phyloP scores from a whole-genome alignment of 2,113 vertebrate genomes.

The Saccopteryx bilineata region DNA sequence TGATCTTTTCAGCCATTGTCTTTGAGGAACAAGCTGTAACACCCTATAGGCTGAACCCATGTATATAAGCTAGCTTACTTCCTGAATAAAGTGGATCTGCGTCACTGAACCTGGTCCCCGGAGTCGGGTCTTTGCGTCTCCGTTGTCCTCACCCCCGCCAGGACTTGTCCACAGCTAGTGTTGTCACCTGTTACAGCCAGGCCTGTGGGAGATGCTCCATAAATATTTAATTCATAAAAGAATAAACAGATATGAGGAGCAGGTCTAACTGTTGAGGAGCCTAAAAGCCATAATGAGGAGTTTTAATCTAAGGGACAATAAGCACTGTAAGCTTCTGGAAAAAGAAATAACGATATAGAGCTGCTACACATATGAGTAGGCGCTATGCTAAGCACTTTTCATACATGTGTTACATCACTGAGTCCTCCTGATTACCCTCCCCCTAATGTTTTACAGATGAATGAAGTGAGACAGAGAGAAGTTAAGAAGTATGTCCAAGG shows the following conservation, averaged over 20 bases:
- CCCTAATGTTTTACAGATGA: background rate
- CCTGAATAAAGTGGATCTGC: no score
- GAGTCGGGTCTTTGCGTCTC: no score
- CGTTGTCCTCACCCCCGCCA: no score
- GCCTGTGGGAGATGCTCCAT: background rate
- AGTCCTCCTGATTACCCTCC: background rate
- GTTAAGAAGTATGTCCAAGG: background rate
- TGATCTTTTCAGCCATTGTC: no score
- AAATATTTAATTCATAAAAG: background rate
- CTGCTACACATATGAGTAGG: background rate
- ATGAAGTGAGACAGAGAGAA: background rate
- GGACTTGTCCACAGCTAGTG: background rate
- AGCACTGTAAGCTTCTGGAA: background rate
- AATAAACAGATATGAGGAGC: background rate
- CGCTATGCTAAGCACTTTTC: background rate
- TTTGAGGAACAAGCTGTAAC: no score
- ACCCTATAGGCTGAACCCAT: no score
- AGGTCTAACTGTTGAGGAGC: background rate
- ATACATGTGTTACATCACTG: background rate
- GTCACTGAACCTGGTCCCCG: no score
- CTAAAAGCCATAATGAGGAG: background rate
- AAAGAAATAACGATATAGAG: background rate
- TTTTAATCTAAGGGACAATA: background rate
- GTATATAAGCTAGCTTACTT: no score
- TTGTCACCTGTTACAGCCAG: background rate